Evolutionary conservation across 2,797 vertebrate species (phyloP).

Genomic region (Eospalax fontanierii): DNA sequence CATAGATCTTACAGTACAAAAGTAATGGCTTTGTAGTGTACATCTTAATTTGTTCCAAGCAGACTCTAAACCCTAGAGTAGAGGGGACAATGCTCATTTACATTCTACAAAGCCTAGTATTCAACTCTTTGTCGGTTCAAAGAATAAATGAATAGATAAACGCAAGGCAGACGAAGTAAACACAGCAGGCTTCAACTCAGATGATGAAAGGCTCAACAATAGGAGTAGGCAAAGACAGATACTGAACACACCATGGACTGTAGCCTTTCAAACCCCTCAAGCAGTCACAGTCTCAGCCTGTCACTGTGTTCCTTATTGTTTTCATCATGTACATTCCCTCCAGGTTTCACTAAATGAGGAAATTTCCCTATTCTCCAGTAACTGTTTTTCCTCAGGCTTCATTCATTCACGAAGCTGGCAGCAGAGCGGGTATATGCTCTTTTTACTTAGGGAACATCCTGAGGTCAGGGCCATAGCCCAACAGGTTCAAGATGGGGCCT

Average conservation of each 20-base stretch:
- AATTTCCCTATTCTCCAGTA: background rate
- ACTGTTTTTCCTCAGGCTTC: background rate
- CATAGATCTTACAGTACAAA: background rate
- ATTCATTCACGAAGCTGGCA: background rate
- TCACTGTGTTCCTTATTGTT: background rate
- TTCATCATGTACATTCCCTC: background rate
- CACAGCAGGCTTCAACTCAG: background rate
- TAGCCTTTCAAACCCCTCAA: background rate
- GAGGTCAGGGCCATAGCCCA: background rate
- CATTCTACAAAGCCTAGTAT: background rate
- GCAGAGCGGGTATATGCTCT: background rate
- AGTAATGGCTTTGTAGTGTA: background rate
- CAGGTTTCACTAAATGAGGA: background rate
- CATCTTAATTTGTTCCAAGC: background rate
- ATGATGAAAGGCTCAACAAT: background rate
- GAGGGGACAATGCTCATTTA: background rate
- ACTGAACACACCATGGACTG: background rate
- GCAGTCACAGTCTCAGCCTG: accelerated
- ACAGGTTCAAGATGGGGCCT: background rate
- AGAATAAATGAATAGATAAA: background rate
- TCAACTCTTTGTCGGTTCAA: background rate
- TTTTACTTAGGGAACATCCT: background rate
- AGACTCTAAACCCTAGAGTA: background rate
- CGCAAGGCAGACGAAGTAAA: background rate
- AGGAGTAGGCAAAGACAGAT: background rate